Evolutionary conservation across 2,888 invertebrate species (phyloP), one percentile per base, ranked within the genome.

Genomic region (Drosophila sordidula): DNA sequence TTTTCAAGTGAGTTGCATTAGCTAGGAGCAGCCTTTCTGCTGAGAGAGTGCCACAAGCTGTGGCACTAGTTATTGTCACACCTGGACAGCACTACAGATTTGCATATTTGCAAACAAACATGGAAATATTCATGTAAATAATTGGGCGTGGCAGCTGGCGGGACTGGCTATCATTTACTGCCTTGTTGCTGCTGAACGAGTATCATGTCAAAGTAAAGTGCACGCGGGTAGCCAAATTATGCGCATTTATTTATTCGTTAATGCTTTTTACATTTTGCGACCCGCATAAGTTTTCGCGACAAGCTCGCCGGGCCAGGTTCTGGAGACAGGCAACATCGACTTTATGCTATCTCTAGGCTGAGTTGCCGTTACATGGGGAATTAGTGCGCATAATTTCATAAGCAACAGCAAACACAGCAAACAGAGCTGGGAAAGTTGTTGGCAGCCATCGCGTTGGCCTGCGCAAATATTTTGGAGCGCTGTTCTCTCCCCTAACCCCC

Each of bases 301-400:
- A 56, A 64, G 63, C 63, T 61, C 12, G 11, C 12, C 14, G 29
- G 42, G n/a, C 41, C 18, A 11, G 32, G 18, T 36, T 57, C 14
- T 34, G 41, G 41, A 18, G 46, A 41, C 41, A 18, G 14, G n/a
- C 45, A 26, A 36, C 25, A 3, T 47, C 44, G 38, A 49, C 5
- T 26, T 12, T 67, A 39, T 39, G 44, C 22, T 49, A 46, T 68
- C 64, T 76, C 59, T 72, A 77, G 78, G 58, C 70, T 57, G 50
- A 66, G 64, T 68, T 80, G 64, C 67, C 71, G 80, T 74, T 80
- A 79, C 87, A 83, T 80, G 68, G 73, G 83, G 84, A 83, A 83
- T 83, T 88, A 83, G 89, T 89, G 89, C 77, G 87, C 87, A 83
- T 88, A 83, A 83, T 83, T 86, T 83, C 77, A 79, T 83, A 86